Evolutionary conservation across 1,140 invertebrate genomes (phyloP), one percentile per base, ranked within the genome.

Genomic region (Agrilus planipennis): DNA sequence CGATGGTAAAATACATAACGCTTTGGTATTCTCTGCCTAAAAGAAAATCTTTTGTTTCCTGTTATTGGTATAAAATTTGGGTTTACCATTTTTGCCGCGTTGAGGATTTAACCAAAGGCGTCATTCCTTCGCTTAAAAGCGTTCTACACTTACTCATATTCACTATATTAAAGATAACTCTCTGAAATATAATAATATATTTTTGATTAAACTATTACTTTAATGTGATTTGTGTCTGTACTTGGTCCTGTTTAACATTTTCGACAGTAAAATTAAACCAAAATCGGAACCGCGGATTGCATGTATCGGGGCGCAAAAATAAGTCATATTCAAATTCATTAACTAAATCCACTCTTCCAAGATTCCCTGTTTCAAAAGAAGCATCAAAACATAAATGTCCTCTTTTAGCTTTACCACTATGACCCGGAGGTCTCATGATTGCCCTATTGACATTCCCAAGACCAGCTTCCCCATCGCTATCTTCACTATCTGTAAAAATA

Each of bases 251-350:
- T 46, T 85, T 83, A 0, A 91, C 89, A 67, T 99, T 99, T 61
- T 97, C 91, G 9, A 97, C 91, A 1, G 89, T 91, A 57, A 98
- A 99, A 63, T 98, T 94, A 62, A 96, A 98, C 93, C 93, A 98
- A 41, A 96, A 79, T 27, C 94, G 69, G 39, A 89, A 78, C 20
- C 89, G 72, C 0, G 92, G 91, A 62, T 91, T 90, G 60, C 91
- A 95, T 0, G 92, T 95, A 62, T 98, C 94, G 0, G 94, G 93
- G 32, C 94, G 69, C 25, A 99, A 81, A 66, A 88, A 98, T 6
- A 99, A 71, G 65, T 98, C 94, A 65, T 97, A 97, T 61, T 98
- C 93, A 58, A 81, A 84, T 54, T 95, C 91, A 1, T 84, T 87
- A 43, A 97, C 76, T 42, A 93, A 78, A 58, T 97, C 92, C 2